Evolutionary conservation across 2,797 vertebrate species (phyloP), one percentile per base, ranked within the genome.

Genomic region (Menidia menidia): DNA sequence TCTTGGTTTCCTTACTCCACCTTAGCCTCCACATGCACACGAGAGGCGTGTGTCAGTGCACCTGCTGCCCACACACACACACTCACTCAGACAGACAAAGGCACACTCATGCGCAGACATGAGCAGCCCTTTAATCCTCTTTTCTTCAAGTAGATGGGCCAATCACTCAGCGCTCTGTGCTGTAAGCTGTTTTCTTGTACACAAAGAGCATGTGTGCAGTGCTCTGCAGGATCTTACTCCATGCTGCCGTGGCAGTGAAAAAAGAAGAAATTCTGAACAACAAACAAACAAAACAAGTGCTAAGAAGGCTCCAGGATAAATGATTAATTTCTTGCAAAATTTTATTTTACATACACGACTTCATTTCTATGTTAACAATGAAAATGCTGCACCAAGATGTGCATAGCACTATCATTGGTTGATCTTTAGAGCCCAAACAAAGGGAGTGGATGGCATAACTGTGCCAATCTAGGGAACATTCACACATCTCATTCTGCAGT

Each of bases 81-180:
- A 25, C 44, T 43, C 55, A 59, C 60, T 48, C 67, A 60, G 42
- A 45, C 30, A 60, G 19, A 82, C 73, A 85, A 56, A 81, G 61
- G 77, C 62, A 67, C 76, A 80, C 82, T 73, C 77, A 54, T 68
- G 78, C 80, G 70, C 78, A 66, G 65, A 69, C 76, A 66, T 80
- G 80, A 82, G 83, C 82, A 32, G 58, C 71, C 47, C 60, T 60
- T 60, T 94, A 94, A 94, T 93, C 93, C 87, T 90, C 91, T 93
- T 94, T 93, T 63, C 87, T 61, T 71, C 83, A 66, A 72, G 83
- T 71, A 61, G 75, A 75, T 60, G 71, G 79, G 85, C 92, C 92
- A 93, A 92, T 93, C 88, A 87, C 73, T 63, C 42, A 31, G 73
- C 0, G 56, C 81, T 73, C 70, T 74, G 78, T 47, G 42, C 69